A percentile compares a stretch with the other conserved stretches of the same genome.
Conservation (phyloP, 2,888 invertebrate genomes). For the Idaea dimidiata region DNA sequence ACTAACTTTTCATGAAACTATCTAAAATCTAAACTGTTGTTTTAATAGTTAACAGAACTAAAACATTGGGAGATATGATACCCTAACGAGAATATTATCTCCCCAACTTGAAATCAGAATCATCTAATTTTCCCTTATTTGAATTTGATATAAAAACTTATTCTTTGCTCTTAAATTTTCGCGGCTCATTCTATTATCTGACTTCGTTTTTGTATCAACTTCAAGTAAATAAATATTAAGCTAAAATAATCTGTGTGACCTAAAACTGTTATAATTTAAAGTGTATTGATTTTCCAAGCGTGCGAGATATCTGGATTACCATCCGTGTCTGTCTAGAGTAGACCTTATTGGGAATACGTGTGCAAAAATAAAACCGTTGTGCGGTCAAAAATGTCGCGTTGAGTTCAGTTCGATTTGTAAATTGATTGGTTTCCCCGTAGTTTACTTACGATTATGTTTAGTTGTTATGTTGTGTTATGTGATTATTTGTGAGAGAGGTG, state of each 20-base stretch:
- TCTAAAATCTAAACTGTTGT: neutral
- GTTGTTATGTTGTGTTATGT: slow-evolving; percentile 74
- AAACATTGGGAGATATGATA: slow-evolving; percentile 37
- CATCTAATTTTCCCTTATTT: slow-evolving; percentile 22
- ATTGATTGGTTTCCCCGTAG: slow-evolving; percentile 59
- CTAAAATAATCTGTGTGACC: slow-evolving; percentile 20
- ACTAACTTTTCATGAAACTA: neutral
- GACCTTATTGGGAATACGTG: slow-evolving; percentile 33
- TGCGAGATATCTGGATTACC: slow-evolving; percentile 55
- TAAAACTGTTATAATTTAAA: slow-evolving; percentile 41
- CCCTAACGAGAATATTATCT: slow-evolving; percentile 57
- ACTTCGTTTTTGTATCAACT: slow-evolving; percentile 46
- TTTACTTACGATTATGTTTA: slow-evolving; percentile 65
- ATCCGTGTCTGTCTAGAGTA: slow-evolving; percentile 39
- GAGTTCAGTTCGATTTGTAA: slow-evolving; percentile 43
- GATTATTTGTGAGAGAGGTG: slow-evolving; percentile 80
- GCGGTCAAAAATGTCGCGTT: slow-evolving; percentile 61
- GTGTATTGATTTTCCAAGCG: slow-evolving; percentile 59
- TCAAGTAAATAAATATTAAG: slow-evolving; percentile 21
- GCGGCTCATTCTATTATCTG: neutral
- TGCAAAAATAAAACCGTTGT: slow-evolving; percentile 32
- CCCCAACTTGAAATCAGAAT: slow-evolving; percentile 29
- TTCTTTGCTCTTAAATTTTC: slow-evolving; percentile 6
- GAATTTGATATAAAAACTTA: slow-evolving; percentile 51
- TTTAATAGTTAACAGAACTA: neutral